These are phyloP conservation scores for Brenthis ino DNA, from an alignment of 2,888 invertebrate species.

Conservation along the genomic window DNA sequence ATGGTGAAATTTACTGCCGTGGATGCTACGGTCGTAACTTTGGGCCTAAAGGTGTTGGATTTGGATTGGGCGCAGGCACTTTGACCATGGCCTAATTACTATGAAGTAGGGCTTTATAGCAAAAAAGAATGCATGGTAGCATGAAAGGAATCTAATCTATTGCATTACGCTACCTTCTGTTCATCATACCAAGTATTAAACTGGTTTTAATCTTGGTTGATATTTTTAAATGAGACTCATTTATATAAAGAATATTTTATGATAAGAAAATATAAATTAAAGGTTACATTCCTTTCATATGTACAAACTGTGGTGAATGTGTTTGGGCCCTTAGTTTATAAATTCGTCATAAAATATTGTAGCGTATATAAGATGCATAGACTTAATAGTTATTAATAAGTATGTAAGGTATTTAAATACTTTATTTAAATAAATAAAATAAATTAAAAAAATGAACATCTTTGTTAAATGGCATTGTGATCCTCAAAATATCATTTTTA, in stretches of 20 bases:
- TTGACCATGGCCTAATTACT: constrained; percentile 90
- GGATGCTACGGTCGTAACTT: constrained; percentile 93
- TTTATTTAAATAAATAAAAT: constrained; percentile 47
- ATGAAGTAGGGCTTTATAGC: constrained; percentile 78
- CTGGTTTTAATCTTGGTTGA: constrained; percentile 82
- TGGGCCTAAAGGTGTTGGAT: constrained; percentile 95
- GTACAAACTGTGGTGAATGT: constrained; percentile 79
- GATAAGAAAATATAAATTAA: constrained; percentile 78
- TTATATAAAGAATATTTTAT: constrained; percentile 68
- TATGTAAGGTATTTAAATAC: constrained; percentile 51
- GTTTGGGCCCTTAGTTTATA: constrained; percentile 82
- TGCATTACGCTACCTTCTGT: constrained; percentile 62
- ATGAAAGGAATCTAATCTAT: constrained; percentile 73
- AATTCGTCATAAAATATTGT: constrained; percentile 79
- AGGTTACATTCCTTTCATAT: constrained; percentile 82
- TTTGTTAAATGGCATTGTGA: constrained; percentile 72
- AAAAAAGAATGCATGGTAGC: constrained; percentile 59
- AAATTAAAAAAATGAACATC: constrained; percentile 45
- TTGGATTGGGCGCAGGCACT: constrained; percentile 94
- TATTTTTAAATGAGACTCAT: constrained; percentile 74
- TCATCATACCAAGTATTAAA: constrained; percentile 79
- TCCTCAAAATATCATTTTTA: constrained; percentile 55
- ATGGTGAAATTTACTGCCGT: constrained; percentile 96
- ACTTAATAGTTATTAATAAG: constrained; percentile 63
- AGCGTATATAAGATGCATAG: constrained; percentile 66